Base-by-base conservation (phyloP, 2,888 invertebrate species). In the Sericinus montela region DNA sequence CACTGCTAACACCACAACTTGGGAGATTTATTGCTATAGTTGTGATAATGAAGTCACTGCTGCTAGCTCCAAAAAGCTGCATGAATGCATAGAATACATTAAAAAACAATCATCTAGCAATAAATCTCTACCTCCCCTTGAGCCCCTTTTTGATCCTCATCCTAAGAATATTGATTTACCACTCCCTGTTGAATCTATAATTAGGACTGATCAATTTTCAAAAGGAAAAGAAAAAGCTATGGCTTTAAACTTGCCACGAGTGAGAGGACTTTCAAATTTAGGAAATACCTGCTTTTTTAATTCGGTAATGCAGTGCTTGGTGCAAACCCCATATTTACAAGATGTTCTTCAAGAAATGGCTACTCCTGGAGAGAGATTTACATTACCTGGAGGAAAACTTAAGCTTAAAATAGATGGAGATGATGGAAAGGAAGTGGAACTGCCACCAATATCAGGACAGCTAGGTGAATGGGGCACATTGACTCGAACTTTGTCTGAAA, bases 231-330 rank as follows among this genome's bases (percentile, higher is more conserved):
- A 86, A 16, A 86, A 81, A 59, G 65, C 72, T 0, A 65, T 72
- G 42, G 61, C 64, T n/a, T 62, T 70, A 50, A 74, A 64, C 55
- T 59, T 91, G 52, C 91, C 91, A 0, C 81, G 92, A 34, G 92
- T 93, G 0, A 85, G 96, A 84, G 98, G 98, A 0, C 86, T 98
- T 35, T 91, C 91, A 43, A 98, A 98, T 86, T 88, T 98, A 70
- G 98, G 98, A 41, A 98, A 98, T 75, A 98, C 98, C 0, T 98
- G 98, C 75, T 98, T 98, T 82, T 97, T 98, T 76, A 98, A 98
- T 89, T 96, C 98, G 19, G 97, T 98, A 7, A 92, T 98, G 90
- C 98, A 98, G 85, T 96, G 96, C 73, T 87, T 97, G 63, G 94
- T 95, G 1, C 95, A 95, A 76, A 97, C 97, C 3, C 96, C 96